Conservation (phyloP, 2,797 vertebrate genomes). For the Sebastolobus altivelis region DNA sequence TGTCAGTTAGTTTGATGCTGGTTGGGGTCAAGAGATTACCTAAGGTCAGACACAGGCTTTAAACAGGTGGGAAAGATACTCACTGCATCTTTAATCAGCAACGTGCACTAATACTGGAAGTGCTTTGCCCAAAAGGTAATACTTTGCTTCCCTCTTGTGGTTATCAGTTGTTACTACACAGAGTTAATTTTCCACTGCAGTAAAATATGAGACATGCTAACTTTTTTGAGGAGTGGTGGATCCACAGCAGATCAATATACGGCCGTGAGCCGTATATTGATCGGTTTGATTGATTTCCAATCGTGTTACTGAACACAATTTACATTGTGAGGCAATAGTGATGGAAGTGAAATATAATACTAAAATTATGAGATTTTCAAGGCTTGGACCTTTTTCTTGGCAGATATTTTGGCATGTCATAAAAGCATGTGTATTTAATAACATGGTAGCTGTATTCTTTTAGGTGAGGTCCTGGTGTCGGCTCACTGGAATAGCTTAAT, state of each 20-base stretch:
- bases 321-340: not conserved
- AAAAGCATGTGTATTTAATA: not conserved
- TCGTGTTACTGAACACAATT: not conserved
- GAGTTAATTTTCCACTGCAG: not conserved
- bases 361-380: not conserved
- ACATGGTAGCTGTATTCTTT: not conserved
- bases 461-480: not conserved
- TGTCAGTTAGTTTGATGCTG: not conserved
- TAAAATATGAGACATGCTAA: not conserved
- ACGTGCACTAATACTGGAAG: not conserved
- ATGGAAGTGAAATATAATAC: not conserved
- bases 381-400: not conserved
- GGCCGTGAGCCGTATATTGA: not conserved
- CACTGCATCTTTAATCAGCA: not conserved
- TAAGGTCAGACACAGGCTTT: not conserved
- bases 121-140: not conserved
- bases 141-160: constrained; percentile 64
- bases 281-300: not conserved
- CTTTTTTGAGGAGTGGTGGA: not conserved
- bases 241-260: not conserved
- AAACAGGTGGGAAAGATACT: not conserved
- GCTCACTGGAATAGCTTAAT: not conserved
- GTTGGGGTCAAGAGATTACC: not conserved
- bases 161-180: not conserved
- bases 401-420: not conserved